Base-by-base conservation (phyloP, 2,888 invertebrate genomes). In the Pycnomerus fuliginosus region DNA sequence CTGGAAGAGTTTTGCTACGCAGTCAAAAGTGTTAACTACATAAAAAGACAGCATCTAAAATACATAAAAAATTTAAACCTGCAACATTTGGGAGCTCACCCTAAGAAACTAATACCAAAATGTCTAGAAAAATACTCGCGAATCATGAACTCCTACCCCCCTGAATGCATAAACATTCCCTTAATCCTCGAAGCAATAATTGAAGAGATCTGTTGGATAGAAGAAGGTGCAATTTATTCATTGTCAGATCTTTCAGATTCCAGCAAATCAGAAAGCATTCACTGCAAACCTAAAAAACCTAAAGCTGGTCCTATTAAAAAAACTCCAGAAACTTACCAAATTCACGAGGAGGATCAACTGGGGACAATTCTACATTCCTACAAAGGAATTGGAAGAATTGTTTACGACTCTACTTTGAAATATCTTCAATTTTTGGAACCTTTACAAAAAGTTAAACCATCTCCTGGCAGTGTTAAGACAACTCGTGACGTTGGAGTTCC, bases 11-110 rank as follows among this genome's bases (percentile, higher is more conserved):
- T 63, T 14, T 22, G 61, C 11, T 48, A 51, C 22, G 42, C 48
- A 8, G 29, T 60, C 5, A 52, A 58, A 42, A 48, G 16, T 16
- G 53, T 62, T 16, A 45, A 55, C 8, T 57, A 62, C 29, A 45
- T 64, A 7, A 64, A 62, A 46, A 41, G 58, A 11, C 50, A 53
- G 13, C 61, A 65, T 44, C 44, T 62, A 11, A 50, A 56, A 30
- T 65, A 63, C 25, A 50, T 65, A 8, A 35, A 54, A 20, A 52
- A 56, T 24, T 27, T 64, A 13, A 39, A 52, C 17, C 12, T 62
- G 5, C 37, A 52, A 16, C 20, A 44, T 28, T 31, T 48, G 11
- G 30, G 48, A 23, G 14, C 51, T 27, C 14, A 20, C n/a, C 49
- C 52, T 30, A 29, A 47, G 30, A 34, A 24, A 16, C 4, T 56